phyloP scores from a whole-genome alignment of 2,113 vertebrate genomes.

The Phocoena sinus region DNA sequence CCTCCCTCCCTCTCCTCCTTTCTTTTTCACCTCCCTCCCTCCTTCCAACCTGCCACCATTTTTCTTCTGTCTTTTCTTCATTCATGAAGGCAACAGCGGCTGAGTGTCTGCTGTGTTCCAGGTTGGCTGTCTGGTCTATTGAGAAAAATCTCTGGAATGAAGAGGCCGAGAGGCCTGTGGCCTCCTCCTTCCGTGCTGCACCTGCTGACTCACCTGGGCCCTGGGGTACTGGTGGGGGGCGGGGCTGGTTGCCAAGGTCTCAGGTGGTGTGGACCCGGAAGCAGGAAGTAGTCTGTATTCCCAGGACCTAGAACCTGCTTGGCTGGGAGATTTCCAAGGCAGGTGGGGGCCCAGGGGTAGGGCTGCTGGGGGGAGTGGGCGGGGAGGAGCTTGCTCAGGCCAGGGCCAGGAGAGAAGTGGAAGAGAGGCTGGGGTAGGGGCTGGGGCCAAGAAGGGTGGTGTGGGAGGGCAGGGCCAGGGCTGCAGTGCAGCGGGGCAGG shows the following conservation, averaged over 20 bases:
- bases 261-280: conserved; percentile 40
- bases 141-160: not conserved
- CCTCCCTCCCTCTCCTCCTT: not conserved
- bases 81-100: not conserved
- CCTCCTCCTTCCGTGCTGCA: not conserved
- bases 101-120: not conserved
- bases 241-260: conserved; percentile 47
- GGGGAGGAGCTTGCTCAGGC: not conserved
- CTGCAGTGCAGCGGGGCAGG: not conserved
- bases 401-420: not conserved
- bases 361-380: not conserved
- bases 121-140: not conserved
- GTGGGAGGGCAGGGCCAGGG: not conserved
- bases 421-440: not conserved
- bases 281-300: conserved; percentile 28
- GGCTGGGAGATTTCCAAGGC: not conserved
- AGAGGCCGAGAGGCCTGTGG: not conserved
- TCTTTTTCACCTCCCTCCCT: not conserved
- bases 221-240: not conserved
- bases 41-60: not conserved
- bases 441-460: rapidly evolving
- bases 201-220: not conserved
- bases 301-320: not conserved
- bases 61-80: not conserved
- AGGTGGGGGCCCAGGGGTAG: not conserved